Evolutionary conservation across 1,140 invertebrate species (phyloP).

Genomic region (Drosophila prosaltans): DNA sequence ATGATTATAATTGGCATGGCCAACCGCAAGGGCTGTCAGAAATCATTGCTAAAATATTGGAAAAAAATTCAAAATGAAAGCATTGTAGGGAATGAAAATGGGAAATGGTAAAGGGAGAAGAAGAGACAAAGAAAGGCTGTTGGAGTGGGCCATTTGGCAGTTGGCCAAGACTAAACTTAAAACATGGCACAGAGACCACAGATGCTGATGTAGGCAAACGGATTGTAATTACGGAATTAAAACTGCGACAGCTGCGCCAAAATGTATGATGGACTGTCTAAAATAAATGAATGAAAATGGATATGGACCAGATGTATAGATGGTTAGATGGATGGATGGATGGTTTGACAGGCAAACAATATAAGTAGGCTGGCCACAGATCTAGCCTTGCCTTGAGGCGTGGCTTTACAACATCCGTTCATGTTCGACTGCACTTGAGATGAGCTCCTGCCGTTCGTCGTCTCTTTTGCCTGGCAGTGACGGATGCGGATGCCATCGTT

Average conservation of each 20-base stretch:
- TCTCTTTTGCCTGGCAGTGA: constrained; percentile 41
- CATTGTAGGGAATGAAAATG: constrained; percentile 17
- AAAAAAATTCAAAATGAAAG: constrained; percentile 18
- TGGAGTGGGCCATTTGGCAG: constrained; percentile 40
- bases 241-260: constrained; percentile 68
- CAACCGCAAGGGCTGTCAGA: constrained; percentile 60
- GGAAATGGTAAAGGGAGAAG: neutral
- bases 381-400: constrained; percentile 31
- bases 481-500: constrained; percentile 59
- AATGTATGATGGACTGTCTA: constrained; percentile 71
- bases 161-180: constrained; percentile 36
- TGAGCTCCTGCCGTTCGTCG: constrained; percentile 39
- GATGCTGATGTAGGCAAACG: constrained; percentile 39
- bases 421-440: constrained; percentile 45
- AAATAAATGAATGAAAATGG: constrained; percentile 69
- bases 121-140: too few relatives aligned
- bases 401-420: constrained; percentile 31
- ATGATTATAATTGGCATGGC: constrained; percentile 51
- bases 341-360: constrained; percentile 41
- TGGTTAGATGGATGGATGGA: constrained; percentile 11
- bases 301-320: neutral
- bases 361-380: constrained; percentile 29
- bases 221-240: constrained; percentile 80
- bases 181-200: constrained; percentile 3
- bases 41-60: constrained; percentile 75